Percentiles rank a stretch among this genome's conserved stretches.
Conservation (phyloP, 2,113 vertebrate genomes). For the Pluvianellus socialis region DNA sequence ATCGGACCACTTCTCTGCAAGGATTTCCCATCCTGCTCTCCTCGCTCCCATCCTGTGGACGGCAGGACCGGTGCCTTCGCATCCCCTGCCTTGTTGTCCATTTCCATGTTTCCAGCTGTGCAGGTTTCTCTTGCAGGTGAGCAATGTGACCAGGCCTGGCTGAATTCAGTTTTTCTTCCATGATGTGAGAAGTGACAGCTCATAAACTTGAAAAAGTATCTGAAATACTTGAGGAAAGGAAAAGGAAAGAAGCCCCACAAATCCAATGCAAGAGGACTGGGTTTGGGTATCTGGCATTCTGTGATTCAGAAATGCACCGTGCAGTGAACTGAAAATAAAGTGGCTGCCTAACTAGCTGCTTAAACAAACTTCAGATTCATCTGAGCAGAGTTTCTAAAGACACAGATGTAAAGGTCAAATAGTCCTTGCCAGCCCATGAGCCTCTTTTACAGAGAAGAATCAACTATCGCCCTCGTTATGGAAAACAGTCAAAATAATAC, state of each 20-base stretch:
- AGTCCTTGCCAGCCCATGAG: neutral
- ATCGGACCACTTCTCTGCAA: neutral
- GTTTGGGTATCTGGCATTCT: neutral
- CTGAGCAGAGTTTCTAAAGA: neutral
- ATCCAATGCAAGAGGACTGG: neutral
- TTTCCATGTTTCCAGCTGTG: neutral
- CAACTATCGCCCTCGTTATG: neutral
- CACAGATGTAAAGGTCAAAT: neutral
- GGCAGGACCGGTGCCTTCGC: neutral
- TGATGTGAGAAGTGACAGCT: neutral
- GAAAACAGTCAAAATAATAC: constrained; percentile 19
- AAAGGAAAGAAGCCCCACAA: neutral
- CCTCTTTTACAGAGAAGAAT: neutral
- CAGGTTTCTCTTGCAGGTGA: neutral
- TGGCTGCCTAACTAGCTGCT: neutral
- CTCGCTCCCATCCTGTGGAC: neutral
- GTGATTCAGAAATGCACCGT: neutral
- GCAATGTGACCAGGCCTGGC: neutral
- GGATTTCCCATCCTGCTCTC: neutral
- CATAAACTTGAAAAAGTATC: neutral
- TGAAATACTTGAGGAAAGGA: neutral
- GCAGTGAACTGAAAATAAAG: neutral
- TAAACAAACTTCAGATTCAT: neutral
- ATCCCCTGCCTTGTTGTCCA: neutral
- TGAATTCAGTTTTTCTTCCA: neutral